Evolutionary conservation across 2,113 vertebrate species (phyloP).

Genomic region (Nothoprocta pentlandii): DNA sequence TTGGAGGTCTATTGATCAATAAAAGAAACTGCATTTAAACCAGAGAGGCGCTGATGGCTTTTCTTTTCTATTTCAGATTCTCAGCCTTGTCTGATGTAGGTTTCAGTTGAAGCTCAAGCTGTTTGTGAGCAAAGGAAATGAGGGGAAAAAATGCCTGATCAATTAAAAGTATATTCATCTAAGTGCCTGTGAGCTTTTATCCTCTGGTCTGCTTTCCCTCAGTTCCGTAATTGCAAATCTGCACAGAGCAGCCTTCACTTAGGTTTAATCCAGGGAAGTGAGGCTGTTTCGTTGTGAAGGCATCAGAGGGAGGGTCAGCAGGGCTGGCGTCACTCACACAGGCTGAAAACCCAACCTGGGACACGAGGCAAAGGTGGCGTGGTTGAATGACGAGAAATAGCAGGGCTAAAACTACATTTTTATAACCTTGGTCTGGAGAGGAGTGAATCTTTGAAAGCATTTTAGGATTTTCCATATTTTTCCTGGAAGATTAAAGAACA

Average conservation of each 20-base stretch:
- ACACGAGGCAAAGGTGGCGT: neutral
- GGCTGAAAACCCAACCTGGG: constrained; percentile 32
- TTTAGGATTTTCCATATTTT: neutral
- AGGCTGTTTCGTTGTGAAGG: constrained; percentile 1
- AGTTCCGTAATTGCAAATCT: constrained; percentile 17
- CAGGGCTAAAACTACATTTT: neutral
- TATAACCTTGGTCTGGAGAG: neutral
- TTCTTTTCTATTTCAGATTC: constrained; percentile 4
- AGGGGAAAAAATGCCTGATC: neutral
- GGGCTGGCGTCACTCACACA: neutral
- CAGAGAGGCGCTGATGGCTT: constrained; percentile 32
- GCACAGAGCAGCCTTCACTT: neutral
- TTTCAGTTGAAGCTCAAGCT: constrained; percentile 17
- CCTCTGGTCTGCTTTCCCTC: constrained; percentile 17
- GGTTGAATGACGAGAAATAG: neutral
- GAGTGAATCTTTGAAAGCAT: neutral
- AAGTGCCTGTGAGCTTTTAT: constrained; percentile 41
- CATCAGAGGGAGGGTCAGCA: constrained; percentile 21
- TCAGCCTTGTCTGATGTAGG: neutral
- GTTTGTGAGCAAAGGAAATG: neutral
- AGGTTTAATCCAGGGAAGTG: constrained; percentile 27
- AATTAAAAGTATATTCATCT: constrained; percentile 37
- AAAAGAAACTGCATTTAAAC: constrained; percentile 42
- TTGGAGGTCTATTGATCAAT: constrained; percentile 55
- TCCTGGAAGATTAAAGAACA: neutral